These are phyloP conservation scores for Peromyscus attwateri DNA, from an alignment of 2,797 vertebrate species.

Conservation along the genomic window DNA sequence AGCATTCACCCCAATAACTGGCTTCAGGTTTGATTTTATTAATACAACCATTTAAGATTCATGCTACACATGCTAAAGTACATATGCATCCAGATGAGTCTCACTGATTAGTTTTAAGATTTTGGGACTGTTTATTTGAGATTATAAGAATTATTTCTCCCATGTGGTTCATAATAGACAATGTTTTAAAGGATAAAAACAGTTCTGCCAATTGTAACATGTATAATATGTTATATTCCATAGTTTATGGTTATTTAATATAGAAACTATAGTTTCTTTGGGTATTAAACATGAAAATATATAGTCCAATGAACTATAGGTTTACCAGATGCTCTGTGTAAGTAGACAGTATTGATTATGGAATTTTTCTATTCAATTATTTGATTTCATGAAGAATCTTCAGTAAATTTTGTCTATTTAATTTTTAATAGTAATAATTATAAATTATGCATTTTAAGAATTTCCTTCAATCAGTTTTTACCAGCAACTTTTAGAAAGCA, in stretches of 20 bases:
- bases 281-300: background rate
- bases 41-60: too few relatives aligned
- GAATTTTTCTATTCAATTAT: background rate
- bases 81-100: background rate
- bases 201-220: background rate
- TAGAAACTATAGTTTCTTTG: slow-evolving; percentile 8
- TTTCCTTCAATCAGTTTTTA: background rate
- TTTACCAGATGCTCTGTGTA: background rate
- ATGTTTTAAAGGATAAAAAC: slow-evolving; percentile 1
- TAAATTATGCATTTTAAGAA: background rate
- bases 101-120: background rate
- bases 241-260: background rate
- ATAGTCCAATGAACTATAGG: background rate
- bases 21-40: too few relatives aligned
- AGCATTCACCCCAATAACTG: too few relatives aligned
- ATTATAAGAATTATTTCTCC: background rate
- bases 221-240: background rate
- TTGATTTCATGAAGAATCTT: slow-evolving; percentile 47
- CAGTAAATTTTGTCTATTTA: background rate
- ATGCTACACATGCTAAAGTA: background rate
- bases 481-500: background rate
- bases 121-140: background rate
- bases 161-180: slow-evolving; percentile 4
- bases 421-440: background rate
- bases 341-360: background rate